These are phyloP conservation scores for Apteryx owenii DNA, from an alignment of 2,113 vertebrate species.

Conservation along the genomic window DNA sequence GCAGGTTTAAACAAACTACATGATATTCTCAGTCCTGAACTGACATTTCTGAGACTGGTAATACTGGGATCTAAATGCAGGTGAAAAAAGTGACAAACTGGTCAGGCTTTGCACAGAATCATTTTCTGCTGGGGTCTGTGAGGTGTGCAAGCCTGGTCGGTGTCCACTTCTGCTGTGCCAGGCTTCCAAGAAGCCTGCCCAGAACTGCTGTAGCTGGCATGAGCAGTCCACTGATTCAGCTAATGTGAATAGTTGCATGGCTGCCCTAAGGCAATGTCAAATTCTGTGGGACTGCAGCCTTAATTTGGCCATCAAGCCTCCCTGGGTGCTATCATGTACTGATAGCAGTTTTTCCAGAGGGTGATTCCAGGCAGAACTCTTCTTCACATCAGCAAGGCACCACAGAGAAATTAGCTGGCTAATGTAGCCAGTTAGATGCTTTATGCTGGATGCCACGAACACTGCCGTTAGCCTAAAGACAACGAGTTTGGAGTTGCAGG, in stretches of 20 bases:
- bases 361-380: neutral
- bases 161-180: neutral
- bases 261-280: neutral
- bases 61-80: neutral
- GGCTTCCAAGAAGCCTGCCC: neutral
- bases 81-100: neutral
- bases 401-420: neutral
- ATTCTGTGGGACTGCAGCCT: neutral
- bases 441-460: neutral
- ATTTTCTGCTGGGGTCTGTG: neutral
- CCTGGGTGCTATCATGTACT: neutral
- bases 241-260: neutral
- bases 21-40: neutral
- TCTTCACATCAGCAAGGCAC: neutral
- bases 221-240: neutral
- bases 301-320: rapidly evolving
- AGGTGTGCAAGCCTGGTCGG: neutral
- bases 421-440: neutral
- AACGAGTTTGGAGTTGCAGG: neutral
- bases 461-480: neutral
- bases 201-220: neutral
- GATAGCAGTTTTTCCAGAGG: neutral
- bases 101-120: neutral
- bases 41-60: neutral
- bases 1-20: neutral